Base-by-base conservation (phyloP, 2,888 invertebrate species). In the Alentia gelatinosa region DNA sequence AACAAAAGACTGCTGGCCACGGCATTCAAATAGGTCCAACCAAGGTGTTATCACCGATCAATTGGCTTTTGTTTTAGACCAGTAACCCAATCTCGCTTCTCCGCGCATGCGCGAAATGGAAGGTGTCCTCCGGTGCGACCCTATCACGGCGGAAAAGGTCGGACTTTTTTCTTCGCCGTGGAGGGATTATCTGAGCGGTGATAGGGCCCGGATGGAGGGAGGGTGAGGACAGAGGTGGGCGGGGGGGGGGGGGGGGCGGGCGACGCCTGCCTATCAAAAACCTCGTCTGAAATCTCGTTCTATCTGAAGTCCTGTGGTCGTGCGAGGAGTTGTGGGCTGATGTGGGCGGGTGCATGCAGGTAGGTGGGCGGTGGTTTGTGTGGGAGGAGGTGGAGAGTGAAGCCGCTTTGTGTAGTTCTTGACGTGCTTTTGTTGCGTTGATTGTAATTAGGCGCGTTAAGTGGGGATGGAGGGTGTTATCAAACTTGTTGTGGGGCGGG, bases 11-110 rank as follows among this genome's bases (percentile, higher is more conserved):
- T 19, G 23, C 19, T 19, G 23, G n/a, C 56, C 19, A 19, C 3
- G 74, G 74, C 74, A 74, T 74, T 74, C 74, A 74, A 74, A 26
- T 47, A 47, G 47, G 30, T 19, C 74, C 33, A 33, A 26, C 4
- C 74, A 74, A 74, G 42, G 86, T 86, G 86, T 86, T 47, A 86
- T 86, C 86, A 86, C 42, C 86, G 47, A 47, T 86, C 86, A 86
- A 15, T 1, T 42, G 86, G 42, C 86, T 86, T 86, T 86, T 86
- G 86, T 86, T 86, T 86, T 47, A 86, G 86, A 86, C 47, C 86
- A 86, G 86, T 30, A 86, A 86, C 86, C 86, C 86, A 86, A 86
- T 86, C 86, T 86, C 33, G 30, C 47, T 42, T 86, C 42, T 47
- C 86, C n/a, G 50, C 86, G 50, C 42, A 47, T 23, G 86, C 86